These are phyloP conservation scores for Polyodon spathula DNA, from an alignment of 2,113 vertebrate genomes.

Conservation along the genomic window DNA sequence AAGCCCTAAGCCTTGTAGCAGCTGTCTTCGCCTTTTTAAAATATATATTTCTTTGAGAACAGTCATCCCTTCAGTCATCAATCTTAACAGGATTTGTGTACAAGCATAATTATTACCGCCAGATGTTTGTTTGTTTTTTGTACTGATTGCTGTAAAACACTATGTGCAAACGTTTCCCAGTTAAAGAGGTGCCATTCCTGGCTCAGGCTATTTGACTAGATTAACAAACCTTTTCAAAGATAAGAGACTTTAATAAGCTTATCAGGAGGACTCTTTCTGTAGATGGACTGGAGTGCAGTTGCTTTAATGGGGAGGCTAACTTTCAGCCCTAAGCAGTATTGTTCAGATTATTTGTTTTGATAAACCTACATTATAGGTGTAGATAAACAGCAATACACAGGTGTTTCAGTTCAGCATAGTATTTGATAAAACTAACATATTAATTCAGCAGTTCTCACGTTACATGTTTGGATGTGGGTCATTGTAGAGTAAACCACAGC, in stretches of 20 bases:
- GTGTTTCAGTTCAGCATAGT: too few species aligned
- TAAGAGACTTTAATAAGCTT: background rate
- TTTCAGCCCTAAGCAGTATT: too few species aligned
- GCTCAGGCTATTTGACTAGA: background rate
- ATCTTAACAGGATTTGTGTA: background rate
- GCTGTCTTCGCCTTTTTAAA: conserved; percentile 28
- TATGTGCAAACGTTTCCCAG: background rate
- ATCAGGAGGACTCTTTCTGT: background rate
- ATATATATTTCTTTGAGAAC: background rate
- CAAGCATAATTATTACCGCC: background rate
- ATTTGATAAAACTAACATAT: too few species aligned
- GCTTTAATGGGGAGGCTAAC: background rate
- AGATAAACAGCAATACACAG: too few species aligned
- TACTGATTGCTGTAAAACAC: background rate
- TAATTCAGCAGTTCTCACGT: too few species aligned
- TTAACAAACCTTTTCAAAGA: background rate
- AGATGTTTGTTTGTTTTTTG: background rate
- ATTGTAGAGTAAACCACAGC: too few species aligned
- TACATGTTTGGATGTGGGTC: too few species aligned
- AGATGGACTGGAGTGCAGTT: background rate
- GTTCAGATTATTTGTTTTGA: too few species aligned
- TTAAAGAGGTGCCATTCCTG: too few species aligned
- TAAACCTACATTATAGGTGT: too few species aligned
- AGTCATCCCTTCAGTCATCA: background rate
- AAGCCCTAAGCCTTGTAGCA: conserved; percentile 34